Evolutionary conservation across 2,888 invertebrate species (phyloP), one percentile per base, ranked within the genome.

Genomic region (Ypsolopha sequella): DNA sequence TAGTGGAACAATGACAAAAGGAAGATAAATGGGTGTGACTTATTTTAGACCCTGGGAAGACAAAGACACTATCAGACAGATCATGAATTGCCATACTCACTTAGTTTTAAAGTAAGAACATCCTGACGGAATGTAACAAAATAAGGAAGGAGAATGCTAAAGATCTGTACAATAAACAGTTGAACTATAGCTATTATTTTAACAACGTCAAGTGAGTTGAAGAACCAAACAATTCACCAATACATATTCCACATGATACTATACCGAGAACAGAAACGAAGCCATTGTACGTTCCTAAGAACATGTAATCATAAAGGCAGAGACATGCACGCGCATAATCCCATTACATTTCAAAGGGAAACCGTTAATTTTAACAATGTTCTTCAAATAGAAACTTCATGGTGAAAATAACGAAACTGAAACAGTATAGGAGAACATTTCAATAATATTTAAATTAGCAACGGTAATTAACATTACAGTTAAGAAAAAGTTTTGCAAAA

Each of bases 301-400:
- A 43, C 43, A 43, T 43, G 24, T 34, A 35, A 46, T 33, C 11
- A 46, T 46, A 46, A 46, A 35, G 24, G 46, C 46, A 10, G 24
- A 34, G 34, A 46, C 46, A 46, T 11, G 46, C 46, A 33, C 46
- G 46, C 46, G 46, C 46, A 46, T 46, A 46, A 35, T 24, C 24
- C 33, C 14, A 10, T 24, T 34, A 35, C 46, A 46, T 34, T 36
- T 46, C 24, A 24, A 24, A 24, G 24, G 4, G 24, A 24, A 24
- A 24, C 24, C 45, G 39, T 39, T 39, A 39, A 10, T 39, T 39
- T 10, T 39, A 11, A 39, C 9, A 39, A 39, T 39, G 39, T 39
- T 39, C 6, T 39, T 11, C 4, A 13, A 41, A 41, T 41, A 8
- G 41, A 41, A 14, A 11, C 41, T 41, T 13, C 41, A 8, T 13